These are phyloP conservation scores for Trachythela sp. DNA, from an alignment of 64 coral and sea anemone genomes.

Conservation along the genomic window DNA sequence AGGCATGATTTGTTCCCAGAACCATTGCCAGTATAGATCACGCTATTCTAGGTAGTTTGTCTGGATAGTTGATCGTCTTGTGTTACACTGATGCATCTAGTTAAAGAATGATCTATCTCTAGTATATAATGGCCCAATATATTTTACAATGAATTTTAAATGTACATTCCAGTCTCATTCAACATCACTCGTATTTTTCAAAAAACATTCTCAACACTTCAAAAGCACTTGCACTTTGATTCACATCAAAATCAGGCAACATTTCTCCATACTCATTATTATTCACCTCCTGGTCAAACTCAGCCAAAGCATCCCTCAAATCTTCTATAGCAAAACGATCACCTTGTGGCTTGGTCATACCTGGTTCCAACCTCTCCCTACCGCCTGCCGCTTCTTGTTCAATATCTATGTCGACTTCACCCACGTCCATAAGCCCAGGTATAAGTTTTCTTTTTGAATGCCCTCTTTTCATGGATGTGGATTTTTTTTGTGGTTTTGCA, in stretches of 20 bases:
- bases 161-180: too few relatives aligned
- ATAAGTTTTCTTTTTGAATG: not conserved
- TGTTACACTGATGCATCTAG: too few relatives aligned
- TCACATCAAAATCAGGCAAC: not conserved
- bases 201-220: not conserved
- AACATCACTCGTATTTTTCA: not conserved
- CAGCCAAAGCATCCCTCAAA: not conserved
- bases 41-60: too few relatives aligned
- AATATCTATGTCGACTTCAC: not conserved
- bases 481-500: not conserved
- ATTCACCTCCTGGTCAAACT: not conserved
- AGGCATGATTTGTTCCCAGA: too few relatives aligned
- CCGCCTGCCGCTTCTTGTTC: not conserved
- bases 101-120: too few relatives aligned
- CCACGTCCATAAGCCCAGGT: not conserved
- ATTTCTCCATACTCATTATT: not conserved
- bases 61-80: too few relatives aligned
- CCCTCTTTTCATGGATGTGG: not conserved
- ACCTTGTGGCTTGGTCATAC: not conserved
- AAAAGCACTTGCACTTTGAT: conserved; percentile 2
- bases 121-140: too few relatives aligned
- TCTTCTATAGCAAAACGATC: not conserved
- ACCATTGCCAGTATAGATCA: too few relatives aligned
- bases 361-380: not conserved
- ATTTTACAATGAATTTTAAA: too few relatives aligned